Evolutionary conservation across 2,113 vertebrate genomes (phyloP).

Genomic region (Lathamus discolor): DNA sequence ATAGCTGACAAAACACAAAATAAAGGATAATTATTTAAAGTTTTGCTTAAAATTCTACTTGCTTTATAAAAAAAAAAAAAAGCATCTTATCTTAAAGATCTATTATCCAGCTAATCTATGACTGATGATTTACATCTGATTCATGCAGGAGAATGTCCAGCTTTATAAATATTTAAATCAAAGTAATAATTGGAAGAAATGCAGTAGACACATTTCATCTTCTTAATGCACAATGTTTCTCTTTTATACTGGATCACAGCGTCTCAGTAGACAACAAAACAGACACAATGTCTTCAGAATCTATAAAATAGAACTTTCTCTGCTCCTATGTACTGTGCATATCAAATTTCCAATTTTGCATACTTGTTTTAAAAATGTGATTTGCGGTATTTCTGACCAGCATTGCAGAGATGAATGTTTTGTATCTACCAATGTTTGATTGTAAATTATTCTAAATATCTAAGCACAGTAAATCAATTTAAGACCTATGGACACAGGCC

Average conservation of each 20-base stretch:
- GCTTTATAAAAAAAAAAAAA: background rate
- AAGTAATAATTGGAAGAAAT: conserved; percentile 57
- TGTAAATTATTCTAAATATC: background rate
- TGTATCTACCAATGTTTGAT: background rate
- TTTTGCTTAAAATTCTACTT: conserved; percentile 3
- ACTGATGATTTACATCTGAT: conserved; percentile 43
- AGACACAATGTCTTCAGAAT: background rate
- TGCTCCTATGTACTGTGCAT: background rate
- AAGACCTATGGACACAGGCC: background rate
- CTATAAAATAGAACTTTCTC: background rate
- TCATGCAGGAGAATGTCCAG: conserved; percentile 39
- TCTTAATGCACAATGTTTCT: conserved; percentile 34
- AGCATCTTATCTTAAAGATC: background rate
- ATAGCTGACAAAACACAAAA: background rate
- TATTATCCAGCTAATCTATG: conserved; percentile 4
- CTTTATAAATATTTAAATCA: conserved; percentile 71
- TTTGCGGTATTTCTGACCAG: background rate
- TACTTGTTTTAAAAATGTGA: background rate
- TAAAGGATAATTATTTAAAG: background rate
- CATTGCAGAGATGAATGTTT: background rate
- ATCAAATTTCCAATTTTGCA: background rate
- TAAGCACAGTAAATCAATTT: background rate
- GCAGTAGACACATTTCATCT: conserved; percentile 19
- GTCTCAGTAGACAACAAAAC: background rate
- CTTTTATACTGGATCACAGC: conserved; percentile 25